A percentile compares a stretch with the other conserved stretches of the same genome.
phyloP scores from a whole-genome alignment of 2,113 vertebrate genomes.

The Sphyrna mokarran region DNA sequence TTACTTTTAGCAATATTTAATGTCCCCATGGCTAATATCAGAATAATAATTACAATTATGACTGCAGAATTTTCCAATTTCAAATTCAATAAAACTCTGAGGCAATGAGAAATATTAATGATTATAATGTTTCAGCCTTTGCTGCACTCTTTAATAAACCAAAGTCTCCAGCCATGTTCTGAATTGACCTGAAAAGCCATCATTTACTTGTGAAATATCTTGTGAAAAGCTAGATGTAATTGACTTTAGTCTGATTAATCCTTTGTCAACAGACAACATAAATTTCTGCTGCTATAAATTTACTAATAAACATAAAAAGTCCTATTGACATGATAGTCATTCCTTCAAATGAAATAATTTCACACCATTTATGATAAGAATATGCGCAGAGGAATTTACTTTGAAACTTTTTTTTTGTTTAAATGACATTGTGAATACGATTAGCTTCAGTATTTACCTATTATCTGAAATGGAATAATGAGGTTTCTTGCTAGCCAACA shows the following conservation, averaged over 20 bases:
- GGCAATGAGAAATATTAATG: neutral
- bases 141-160: neutral
- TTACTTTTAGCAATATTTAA: neutral
- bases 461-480: neutral
- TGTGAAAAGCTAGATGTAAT: neutral
- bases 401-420: neutral
- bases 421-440: neutral
- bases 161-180: neutral
- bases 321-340: neutral
- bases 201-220: neutral
- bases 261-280: neutral
- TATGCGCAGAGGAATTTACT: neutral
- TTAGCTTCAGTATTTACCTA: neutral
- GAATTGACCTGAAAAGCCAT: neutral
- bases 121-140: neutral
- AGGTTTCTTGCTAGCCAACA: neutral
- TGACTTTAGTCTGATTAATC: neutral
- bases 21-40: neutral
- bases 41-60: neutral
- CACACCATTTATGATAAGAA: too few relatives aligned
- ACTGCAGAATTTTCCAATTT: neutral
- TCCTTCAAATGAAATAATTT: neutral
- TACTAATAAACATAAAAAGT: neutral
- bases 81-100: neutral
- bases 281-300: neutral